These are phyloP conservation scores for Brienomyrus brachyistius DNA, from an alignment of 2,113 vertebrate genomes.

Conservation along the genomic window DNA sequence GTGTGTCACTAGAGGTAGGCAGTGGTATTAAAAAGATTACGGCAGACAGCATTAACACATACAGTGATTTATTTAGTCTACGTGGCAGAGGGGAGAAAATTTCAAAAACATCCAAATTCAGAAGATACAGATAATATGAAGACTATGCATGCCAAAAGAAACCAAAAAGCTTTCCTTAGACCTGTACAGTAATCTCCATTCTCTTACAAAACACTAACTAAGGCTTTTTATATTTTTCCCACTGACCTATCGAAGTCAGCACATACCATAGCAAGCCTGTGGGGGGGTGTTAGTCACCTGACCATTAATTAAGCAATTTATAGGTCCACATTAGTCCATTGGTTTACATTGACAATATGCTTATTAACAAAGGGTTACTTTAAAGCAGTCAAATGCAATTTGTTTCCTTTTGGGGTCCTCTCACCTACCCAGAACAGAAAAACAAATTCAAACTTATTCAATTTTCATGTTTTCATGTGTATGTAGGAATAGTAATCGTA, in stretches of 20 bases:
- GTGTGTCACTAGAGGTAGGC: background rate
- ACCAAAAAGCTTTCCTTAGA: background rate
- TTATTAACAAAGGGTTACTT: background rate
- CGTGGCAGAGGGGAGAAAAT: background rate
- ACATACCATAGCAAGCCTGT: background rate
- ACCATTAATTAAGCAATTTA: background rate
- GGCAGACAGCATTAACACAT: background rate
- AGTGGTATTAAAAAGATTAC: background rate
- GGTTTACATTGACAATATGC: background rate
- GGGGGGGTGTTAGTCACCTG: background rate
- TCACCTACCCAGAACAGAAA: too few species aligned
- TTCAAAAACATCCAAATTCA: background rate
- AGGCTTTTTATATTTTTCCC: background rate
- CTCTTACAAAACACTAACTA: background rate
- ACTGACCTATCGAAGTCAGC: background rate
- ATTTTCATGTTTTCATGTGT: too few species aligned
- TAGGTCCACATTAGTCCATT: background rate
- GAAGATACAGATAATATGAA: background rate
- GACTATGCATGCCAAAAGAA: background rate
- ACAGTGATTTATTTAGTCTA: background rate
- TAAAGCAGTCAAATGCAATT: too few species aligned
- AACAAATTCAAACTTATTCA: too few species aligned
- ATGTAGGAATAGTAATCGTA: too few species aligned
- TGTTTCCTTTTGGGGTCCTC: too few species aligned
- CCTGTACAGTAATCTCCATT: background rate